These are phyloP conservation scores for Empis livida DNA, from an alignment of 2,888 invertebrate species.

Conservation along the genomic window DNA sequence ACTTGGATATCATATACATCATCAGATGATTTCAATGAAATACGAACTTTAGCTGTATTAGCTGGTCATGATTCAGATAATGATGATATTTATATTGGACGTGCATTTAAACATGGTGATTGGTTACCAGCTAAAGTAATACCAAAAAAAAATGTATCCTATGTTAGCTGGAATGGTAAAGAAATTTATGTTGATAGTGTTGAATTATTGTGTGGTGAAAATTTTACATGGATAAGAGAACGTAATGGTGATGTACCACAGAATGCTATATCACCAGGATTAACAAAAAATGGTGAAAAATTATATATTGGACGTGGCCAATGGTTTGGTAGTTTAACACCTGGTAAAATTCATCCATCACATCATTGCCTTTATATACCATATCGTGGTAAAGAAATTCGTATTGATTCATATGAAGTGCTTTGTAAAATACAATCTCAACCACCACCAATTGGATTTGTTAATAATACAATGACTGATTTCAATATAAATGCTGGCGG, in stretches of 20 bases:
- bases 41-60: no score
- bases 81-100: slow-evolving; percentile 32
- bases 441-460: no score
- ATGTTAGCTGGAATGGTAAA: slow-evolving; percentile 42
- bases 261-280: slow-evolving; percentile 38
- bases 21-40: no score
- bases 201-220: slow-evolving; percentile 41
- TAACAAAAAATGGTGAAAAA: slow-evolving; percentile 40
- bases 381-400: slow-evolving; percentile 32
- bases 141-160: slow-evolving; percentile 42
- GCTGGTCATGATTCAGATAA: slow-evolving; percentile 34
- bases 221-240: slow-evolving; percentile 42
- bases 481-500: no score
- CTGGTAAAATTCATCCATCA: slow-evolving; percentile 46
- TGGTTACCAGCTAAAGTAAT: slow-evolving; percentile 50
- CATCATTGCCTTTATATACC: slow-evolving; percentile 42
- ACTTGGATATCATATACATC: no score
- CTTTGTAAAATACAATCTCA: slow-evolving; percentile 10
- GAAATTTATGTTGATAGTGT: slow-evolving; percentile 42
- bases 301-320: slow-evolving; percentile 44
- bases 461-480: no score
- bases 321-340: slow-evolving; percentile 42
- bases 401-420: slow-evolving; percentile 30
- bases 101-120: slow-evolving; percentile 44
- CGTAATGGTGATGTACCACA: slow-evolving; percentile 39